Conservation (phyloP, 2,888 invertebrate species). For the Troides helena region DNA sequence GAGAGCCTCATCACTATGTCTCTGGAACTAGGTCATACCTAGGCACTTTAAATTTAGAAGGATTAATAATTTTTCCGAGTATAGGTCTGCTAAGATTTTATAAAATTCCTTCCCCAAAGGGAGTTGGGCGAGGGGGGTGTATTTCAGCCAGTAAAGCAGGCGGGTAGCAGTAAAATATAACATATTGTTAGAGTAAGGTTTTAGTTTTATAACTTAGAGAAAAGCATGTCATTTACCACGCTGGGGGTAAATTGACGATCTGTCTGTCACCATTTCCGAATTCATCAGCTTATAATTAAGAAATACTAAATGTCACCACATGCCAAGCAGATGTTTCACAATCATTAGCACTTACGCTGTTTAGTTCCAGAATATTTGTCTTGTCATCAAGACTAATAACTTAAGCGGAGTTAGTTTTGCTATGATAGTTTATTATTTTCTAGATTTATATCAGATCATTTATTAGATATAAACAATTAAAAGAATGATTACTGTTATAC, state of each 20-base stretch:
- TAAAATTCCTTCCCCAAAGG: no score
- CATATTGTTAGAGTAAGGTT: not conserved
- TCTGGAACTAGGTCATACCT: no score
- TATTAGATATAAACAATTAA: not conserved
- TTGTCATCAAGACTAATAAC: slow-evolving; percentile 11
- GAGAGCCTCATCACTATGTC: no score
- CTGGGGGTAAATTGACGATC: slow-evolving; percentile 17
- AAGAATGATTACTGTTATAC: not conserved
- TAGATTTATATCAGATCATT: not conserved
- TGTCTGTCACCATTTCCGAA: slow-evolving; percentile 19
- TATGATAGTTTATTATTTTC: not conserved
- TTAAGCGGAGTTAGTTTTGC: not conserved
- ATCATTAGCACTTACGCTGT: slow-evolving; percentile 15
- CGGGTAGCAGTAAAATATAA: not conserved
- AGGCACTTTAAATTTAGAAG: no score
- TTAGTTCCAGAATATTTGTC: slow-evolving; percentile 1
- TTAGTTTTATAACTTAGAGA: slow-evolving; percentile 1
- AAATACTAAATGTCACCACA: slow-evolving; percentile 22
- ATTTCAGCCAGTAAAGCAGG: no score
- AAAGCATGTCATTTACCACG: not conserved
- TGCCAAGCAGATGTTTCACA: slow-evolving; percentile 17
- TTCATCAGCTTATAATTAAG: slow-evolving; percentile 15
- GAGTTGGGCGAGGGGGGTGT: no score
- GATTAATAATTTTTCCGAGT: no score
- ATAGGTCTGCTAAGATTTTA: no score